Evolutionary conservation across 2,113 vertebrate genomes (phyloP).

Genomic region (Leuciscus idus): DNA sequence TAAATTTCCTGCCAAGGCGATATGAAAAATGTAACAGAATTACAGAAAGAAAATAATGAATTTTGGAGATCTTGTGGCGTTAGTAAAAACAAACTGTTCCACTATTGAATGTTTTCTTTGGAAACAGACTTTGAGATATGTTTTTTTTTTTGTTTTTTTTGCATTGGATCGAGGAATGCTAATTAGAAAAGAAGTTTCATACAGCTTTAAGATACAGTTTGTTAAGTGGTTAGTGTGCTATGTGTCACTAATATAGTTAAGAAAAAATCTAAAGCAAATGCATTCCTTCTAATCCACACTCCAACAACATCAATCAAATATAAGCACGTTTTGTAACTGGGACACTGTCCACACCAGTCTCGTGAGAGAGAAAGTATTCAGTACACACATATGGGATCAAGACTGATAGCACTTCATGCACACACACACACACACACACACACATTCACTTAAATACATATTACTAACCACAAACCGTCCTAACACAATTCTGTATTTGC

Average conservation of each 20-base stretch:
- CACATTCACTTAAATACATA: not conserved
- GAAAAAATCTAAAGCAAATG: constrained; percentile 13
- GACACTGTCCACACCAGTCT: not conserved
- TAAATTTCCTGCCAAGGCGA: not conserved
- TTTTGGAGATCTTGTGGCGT: not conserved
- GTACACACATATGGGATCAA: constrained; percentile 19
- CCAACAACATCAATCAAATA: constrained; percentile 16
- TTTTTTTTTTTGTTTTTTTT: too few relatives aligned
- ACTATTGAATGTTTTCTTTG: not conserved
- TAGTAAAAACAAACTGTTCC: not conserved
- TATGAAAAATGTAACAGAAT: not conserved
- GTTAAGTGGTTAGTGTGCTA: not conserved
- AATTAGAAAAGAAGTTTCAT: not conserved
- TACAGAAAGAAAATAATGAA: not conserved
- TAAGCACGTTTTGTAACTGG: not conserved
- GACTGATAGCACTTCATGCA: not conserved
- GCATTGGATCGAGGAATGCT: not conserved
- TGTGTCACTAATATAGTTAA: not conserved
- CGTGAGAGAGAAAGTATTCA: constrained; percentile 36
- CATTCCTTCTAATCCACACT: not conserved
- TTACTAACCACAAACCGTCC: constrained; percentile 5
- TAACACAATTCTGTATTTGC: not conserved
- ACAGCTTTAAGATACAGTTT: not conserved
- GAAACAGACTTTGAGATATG: not conserved
- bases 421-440: constrained; percentile 26